Conservation (phyloP, 2,113 vertebrate species). For the Symphodus melops region DNA sequence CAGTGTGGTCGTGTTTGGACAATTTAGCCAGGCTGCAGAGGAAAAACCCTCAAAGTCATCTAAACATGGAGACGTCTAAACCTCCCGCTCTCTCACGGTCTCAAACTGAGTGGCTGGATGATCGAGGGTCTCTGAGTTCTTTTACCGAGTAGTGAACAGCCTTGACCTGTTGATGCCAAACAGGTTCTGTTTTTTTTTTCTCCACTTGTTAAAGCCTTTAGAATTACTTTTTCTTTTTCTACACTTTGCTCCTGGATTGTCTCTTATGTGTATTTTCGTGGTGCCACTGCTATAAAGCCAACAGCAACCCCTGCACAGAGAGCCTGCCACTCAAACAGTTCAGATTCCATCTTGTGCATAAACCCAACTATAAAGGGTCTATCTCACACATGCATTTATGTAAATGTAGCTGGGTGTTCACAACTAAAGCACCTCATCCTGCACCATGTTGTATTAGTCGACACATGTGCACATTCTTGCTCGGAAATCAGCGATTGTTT, state of each 20-base stretch:
- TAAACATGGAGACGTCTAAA: conserved; percentile 71
- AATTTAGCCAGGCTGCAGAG: conserved; percentile 74
- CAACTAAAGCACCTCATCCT: conserved; percentile 11
- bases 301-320: conserved; percentile 30
- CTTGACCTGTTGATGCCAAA: conserved; percentile 26
- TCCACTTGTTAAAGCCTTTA: conserved; percentile 24
- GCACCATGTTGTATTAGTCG: conserved; percentile 24
- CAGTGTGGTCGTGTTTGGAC: conserved; percentile 82
- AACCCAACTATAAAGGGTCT: conserved; percentile 37
- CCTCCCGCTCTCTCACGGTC: conserved; percentile 69
- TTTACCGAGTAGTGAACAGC: conserved; percentile 25
- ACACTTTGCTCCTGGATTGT: conserved; percentile 17
- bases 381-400: conserved; percentile 20
- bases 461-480: conserved; percentile 15
- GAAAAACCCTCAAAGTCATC: conserved; percentile 77
- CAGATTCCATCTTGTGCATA: conserved; percentile 54
- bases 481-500: conserved; percentile 1
- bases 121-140: conserved; percentile 40
- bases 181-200: conserved; percentile 35
- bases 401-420: conserved; percentile 1
- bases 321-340: conserved; percentile 64
- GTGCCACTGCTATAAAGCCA: conserved; percentile 11
- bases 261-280: conserved; percentile 41
- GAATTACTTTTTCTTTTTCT: conserved; percentile 23
- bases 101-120: conserved; percentile 39